Evolutionary conservation across 1,140 invertebrate species (phyloP).

Genomic region (Drosophila lowei): DNA sequence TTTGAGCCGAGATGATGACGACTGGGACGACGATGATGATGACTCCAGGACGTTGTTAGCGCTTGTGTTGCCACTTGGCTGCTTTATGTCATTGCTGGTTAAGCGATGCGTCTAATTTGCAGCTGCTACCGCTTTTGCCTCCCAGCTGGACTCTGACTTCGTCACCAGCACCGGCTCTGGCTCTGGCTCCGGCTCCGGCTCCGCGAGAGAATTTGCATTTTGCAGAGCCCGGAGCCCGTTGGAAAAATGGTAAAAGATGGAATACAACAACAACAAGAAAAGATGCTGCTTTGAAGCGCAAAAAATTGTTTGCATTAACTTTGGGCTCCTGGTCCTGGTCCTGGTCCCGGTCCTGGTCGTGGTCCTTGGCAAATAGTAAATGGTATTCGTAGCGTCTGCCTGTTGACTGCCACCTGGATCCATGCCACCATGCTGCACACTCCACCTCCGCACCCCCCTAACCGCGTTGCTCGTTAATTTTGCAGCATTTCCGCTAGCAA

Average conservation of each 20-base stretch:
- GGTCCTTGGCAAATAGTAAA: slow-evolving; percentile 8
- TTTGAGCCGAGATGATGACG: slow-evolving; percentile 12
- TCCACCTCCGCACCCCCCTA: slow-evolving; percentile 4
- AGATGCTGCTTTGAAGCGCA: slow-evolving; percentile 6
- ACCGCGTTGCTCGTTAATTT: slow-evolving; percentile 73
- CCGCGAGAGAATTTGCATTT: slow-evolving; percentile 54
- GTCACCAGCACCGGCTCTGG: no score
- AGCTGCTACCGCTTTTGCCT: slow-evolving; percentile 43
- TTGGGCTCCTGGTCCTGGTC: slow-evolving; percentile 22
- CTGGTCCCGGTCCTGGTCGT: neutral
- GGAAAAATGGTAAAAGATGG: no score
- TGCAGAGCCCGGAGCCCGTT: no score
- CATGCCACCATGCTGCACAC: neutral
- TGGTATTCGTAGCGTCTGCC: slow-evolving; percentile 7
- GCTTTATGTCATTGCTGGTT: slow-evolving; percentile 78
- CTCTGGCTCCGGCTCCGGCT: no score
- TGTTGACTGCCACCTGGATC: slow-evolving; percentile 38
- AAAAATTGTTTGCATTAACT: slow-evolving; percentile 65
- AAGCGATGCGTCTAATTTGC: slow-evolving; percentile 80
- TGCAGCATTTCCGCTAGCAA: slow-evolving; percentile 79
- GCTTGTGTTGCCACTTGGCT: slow-evolving; percentile 58
- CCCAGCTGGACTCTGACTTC: no score
- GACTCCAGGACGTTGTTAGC: slow-evolving; percentile 47
- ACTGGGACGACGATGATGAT: slow-evolving; percentile 11
- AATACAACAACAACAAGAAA: neutral